phyloP scores from a whole-genome alignment of 2,113 vertebrate genomes.

The Myiagra hebetior region DNA sequence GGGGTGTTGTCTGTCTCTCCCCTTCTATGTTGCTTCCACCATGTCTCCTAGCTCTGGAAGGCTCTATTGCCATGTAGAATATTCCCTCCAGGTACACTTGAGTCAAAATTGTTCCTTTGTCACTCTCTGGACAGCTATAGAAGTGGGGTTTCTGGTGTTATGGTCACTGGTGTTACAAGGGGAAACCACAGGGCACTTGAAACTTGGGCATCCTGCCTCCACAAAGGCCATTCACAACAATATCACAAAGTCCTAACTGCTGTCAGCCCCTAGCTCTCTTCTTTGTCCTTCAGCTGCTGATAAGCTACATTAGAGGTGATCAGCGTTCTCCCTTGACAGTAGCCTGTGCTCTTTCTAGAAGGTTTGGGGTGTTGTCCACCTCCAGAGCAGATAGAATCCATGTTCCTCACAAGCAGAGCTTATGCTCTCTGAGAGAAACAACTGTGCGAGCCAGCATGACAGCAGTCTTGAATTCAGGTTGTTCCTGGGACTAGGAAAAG shows the following conservation, averaged over 20 bases:
- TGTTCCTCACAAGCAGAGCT: background rate
- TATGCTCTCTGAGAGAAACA: background rate
- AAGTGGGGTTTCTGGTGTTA: background rate
- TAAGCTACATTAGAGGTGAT: background rate
- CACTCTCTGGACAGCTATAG: background rate
- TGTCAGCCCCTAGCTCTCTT: background rate
- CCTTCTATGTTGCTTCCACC: background rate
- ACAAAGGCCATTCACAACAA: background rate
- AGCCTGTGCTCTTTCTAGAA: background rate
- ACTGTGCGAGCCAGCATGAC: background rate
- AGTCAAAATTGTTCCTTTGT: background rate
- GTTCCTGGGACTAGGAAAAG: background rate
- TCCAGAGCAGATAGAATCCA: background rate
- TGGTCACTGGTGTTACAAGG: background rate
- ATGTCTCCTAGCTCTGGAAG: background rate
- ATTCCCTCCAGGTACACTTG: background rate
- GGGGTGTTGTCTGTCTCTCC: background rate
- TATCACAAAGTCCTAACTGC: background rate
- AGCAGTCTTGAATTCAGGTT: background rate
- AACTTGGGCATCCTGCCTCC: background rate
- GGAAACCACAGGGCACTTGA: background rate
- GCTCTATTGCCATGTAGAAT: background rate
- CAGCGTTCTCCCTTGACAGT: rapidly evolving
- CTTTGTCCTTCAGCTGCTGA: background rate
- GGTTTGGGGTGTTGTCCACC: background rate